Base-by-base conservation (phyloP, 2,888 invertebrate species). In the Monochamus alternatus region DNA sequence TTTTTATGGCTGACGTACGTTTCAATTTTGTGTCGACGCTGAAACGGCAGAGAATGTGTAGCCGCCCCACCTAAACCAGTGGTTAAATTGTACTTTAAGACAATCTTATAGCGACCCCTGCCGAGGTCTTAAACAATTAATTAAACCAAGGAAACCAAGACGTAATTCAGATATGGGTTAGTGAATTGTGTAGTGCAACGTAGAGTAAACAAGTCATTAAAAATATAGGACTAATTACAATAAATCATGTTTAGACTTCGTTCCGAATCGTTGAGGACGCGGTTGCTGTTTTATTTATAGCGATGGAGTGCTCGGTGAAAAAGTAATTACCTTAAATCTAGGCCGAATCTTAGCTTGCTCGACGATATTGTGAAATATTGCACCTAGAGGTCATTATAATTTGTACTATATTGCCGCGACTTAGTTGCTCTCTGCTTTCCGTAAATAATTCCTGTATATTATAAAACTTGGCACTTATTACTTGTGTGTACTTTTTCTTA, bases 161-260 rank as follows among this genome's bases (percentile, higher is more conserved):
- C 30, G 10, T 38, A 69, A 60, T 47, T 68, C 59, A 68, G 14
- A 65, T 65, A 60, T 69, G 47, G 76, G 69, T 68, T 51, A 76
- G 73, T 76, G 69, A 70, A 32, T 73, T 69, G 75, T 75, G 70
- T 76, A 76, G 73, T 66, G 70, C 59, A 67, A 44, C 44, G 14
- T 63, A 63, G 38, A 38, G 44, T 43, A 58, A 47, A 69, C 69
- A 9, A 30, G 60, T 69, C 30, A 60, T 44, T 44, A 69, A 60
- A 60, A 52, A 59, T 43, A 44, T 43, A 52, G 58, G 14, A 38
- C 58, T 59, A 68, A 68, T 58, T 68, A 43, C 55, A 59, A 52
- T 55, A n/a, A 67, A 67, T 55, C 55, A 68, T 58, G 43, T 68
- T 68, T 68, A 68, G 68, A 68, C 38, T 31, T 10, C 55, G 55